Evolutionary conservation across 2,888 invertebrate genomes (phyloP).

Genomic region (Folsomia manolachei): DNA sequence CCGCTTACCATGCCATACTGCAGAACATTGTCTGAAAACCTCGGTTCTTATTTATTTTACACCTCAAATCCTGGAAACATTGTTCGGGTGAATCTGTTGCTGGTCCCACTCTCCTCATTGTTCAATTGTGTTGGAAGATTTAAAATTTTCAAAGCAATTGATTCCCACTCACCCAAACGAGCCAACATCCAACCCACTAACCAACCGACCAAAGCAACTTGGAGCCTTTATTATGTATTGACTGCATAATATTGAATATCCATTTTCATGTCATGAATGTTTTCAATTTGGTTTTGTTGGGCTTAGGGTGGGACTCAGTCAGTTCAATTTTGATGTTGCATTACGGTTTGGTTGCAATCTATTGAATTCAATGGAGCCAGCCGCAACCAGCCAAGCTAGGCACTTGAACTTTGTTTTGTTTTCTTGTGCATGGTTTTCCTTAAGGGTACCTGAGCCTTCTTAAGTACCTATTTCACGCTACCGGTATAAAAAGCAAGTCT

Average conservation of each 20-base stretch:
- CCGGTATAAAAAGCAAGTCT: background rate
- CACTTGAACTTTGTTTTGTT: constrained; percentile 2
- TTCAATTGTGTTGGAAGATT: background rate
- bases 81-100: background rate
- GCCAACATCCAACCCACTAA: background rate
- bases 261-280: no score
- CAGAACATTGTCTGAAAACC: background rate
- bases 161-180: background rate
- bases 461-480: background rate
- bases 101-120: background rate
- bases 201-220: background rate
- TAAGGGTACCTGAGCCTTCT: background rate
- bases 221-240: background rate
- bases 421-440: background rate
- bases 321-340: background rate
- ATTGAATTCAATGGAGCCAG: background rate
- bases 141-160: constrained; percentile 3
- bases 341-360: background rate
- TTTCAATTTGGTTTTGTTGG: constrained; percentile 4
- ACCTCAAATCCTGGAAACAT: background rate
- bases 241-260: constrained; percentile 4
- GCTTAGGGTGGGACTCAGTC: background rate
- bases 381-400: no score
- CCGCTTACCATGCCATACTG: background rate
- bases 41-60: no score